Conservation (phyloP, 2,113 vertebrate species). For the Struthio camelus region DNA sequence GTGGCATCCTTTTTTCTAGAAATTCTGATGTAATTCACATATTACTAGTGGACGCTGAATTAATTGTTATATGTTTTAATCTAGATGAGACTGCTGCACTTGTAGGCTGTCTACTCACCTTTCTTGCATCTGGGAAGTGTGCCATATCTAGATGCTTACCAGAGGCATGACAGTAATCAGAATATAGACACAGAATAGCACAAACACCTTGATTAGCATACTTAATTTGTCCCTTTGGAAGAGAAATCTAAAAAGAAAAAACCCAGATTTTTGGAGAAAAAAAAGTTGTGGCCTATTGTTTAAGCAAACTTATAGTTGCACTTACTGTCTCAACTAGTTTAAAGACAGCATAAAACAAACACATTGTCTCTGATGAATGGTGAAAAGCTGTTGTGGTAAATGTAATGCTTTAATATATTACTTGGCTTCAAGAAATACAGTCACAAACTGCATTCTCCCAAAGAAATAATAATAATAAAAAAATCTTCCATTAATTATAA, state of each 20-base stretch:
- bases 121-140: not conserved
- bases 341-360: not conserved
- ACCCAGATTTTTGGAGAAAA: constrained; percentile 15
- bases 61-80: not conserved
- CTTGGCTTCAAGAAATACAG: constrained; percentile 37
- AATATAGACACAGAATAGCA: not conserved
- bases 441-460: constrained; percentile 32
- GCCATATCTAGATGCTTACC: not conserved
- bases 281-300: constrained; percentile 25
- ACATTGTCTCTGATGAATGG: constrained; percentile 43
- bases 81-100: not conserved
- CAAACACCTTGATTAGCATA: not conserved
- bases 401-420: constrained; percentile 34
- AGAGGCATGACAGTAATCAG: not conserved
- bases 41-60: not conserved
- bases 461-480: constrained; percentile 11
- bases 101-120: no score
- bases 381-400: not conserved
- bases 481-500: constrained; percentile 52
- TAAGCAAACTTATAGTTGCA: constrained; percentile 27
- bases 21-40: not conserved
- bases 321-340: constrained; percentile 27
- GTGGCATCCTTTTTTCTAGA: not conserved
- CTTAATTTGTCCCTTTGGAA: not conserved
- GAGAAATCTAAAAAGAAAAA: not conserved